Evolutionary conservation across 2,888 invertebrate genomes (phyloP).

Genomic region (Agonopterix alstromeriana): DNA sequence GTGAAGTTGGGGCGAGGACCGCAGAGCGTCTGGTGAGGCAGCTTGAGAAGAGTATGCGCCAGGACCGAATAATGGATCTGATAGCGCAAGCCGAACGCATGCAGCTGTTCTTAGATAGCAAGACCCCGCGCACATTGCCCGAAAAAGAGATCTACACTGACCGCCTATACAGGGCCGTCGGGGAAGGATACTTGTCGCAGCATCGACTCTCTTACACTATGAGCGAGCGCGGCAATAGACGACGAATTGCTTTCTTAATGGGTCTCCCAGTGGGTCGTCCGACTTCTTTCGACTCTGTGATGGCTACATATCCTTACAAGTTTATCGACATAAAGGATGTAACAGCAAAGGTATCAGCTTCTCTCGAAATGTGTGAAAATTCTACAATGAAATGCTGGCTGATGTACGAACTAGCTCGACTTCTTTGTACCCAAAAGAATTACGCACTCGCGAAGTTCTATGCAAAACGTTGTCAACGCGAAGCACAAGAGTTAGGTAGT

Average conservation of each 20-base stretch:
- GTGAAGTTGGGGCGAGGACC: conserved; percentile 52
- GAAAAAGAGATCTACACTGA: conserved; percentile 61
- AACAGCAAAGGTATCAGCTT: conserved; percentile 42
- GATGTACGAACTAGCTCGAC: conserved; percentile 59
- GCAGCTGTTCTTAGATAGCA: conserved; percentile 59
- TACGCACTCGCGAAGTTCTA: conserved; percentile 65
- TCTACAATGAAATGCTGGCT: conserved; percentile 66
- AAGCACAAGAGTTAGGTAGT: conserved; percentile 52
- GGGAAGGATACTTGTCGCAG: conserved; percentile 58
- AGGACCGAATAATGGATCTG: conserved; percentile 51
- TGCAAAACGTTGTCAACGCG: conserved; percentile 60
- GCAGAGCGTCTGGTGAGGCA: conserved; percentile 50
- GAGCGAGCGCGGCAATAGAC: conserved; percentile 61
- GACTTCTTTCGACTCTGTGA: conserved; percentile 64
- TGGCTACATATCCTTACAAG: conserved; percentile 64
- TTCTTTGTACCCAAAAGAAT: conserved; percentile 59
- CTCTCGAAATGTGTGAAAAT: conserved; percentile 66
- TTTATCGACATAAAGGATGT: conserved; percentile 58
- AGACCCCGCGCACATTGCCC: conserved; percentile 56
- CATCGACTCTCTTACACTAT: conserved; percentile 61
- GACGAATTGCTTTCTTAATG: conserved; percentile 66
- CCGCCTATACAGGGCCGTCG: conserved; percentile 57
- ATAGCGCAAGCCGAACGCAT: conserved; percentile 63
- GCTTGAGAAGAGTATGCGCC: conserved; percentile 50
- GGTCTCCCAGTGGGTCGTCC: conserved; percentile 59